phyloP scores from a whole-genome alignment of 2,888 invertebrate species.

The Callyntrura sp. region DNA sequence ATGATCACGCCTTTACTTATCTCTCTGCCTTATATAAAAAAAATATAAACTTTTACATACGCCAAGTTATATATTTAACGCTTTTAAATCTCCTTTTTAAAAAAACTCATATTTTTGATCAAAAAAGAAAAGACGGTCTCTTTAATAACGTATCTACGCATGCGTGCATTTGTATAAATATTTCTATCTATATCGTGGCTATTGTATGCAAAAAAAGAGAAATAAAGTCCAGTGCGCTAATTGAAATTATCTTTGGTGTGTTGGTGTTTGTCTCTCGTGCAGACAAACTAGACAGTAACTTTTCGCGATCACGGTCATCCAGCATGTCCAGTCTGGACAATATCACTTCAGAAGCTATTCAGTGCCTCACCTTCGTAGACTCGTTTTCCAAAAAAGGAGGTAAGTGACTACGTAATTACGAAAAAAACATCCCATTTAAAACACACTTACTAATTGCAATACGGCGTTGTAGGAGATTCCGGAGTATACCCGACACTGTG shows the following conservation, averaged over 20 bases:
- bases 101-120: neutral
- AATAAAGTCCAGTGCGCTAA: conserved; percentile 11
- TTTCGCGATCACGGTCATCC: conserved; percentile 98
- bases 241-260: conserved; percentile 40
- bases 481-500: conserved; percentile 96
- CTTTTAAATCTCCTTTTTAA: neutral
- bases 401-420: conserved; percentile 86
- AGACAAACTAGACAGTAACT: conserved; percentile 99
- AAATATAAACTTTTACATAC: neutral
- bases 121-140: conserved; percentile 9
- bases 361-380: conserved; percentile 98
- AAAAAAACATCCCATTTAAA: neutral
- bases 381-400: conserved; percentile 98
- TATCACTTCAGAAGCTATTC: conserved; percentile 97
- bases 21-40: conserved; percentile 49
- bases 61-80: neutral
- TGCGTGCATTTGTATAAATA: conserved; percentile 17
- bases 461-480: conserved; percentile 89
- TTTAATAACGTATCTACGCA: conserved; percentile 22
- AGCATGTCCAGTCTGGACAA: conserved; percentile 99
- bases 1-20: conserved; percentile 18
- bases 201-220: conserved; percentile 16
- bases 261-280: conserved; percentile 58
- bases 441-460: neutral
- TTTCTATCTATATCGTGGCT: conserved; percentile 34